phyloP scores from a whole-genome alignment of 2,113 vertebrate genomes.

The Aegithalos caudatus region DNA sequence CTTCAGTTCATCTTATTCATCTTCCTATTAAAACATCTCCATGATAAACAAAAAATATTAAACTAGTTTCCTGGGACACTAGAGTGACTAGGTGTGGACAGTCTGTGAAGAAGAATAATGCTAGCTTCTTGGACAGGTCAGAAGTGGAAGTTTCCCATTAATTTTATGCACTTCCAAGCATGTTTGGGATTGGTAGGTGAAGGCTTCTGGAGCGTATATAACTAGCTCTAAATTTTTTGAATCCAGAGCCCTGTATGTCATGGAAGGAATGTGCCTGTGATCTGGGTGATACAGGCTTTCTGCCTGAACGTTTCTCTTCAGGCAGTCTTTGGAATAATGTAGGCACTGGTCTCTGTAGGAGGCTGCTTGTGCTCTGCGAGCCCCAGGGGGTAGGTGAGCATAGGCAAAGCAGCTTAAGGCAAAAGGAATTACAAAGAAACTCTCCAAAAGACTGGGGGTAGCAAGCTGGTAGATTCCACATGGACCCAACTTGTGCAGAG shows the following conservation, averaged over 20 bases:
- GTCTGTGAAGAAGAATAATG: background rate
- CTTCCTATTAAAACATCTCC: background rate
- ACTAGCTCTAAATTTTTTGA: background rate
- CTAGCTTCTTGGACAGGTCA: background rate
- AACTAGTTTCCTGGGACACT: background rate
- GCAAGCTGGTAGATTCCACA: background rate
- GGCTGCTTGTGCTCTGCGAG: constrained; percentile 26
- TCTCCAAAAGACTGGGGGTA: constrained; percentile 8
- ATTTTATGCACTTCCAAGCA: background rate
- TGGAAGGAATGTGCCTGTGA: background rate
- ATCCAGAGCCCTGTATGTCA: background rate
- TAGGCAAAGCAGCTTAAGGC: constrained; percentile 39
- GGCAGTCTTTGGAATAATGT: constrained; percentile 14
- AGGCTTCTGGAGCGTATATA: background rate
- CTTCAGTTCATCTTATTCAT: background rate
- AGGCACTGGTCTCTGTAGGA: constrained; percentile 33
- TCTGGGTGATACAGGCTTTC: background rate
- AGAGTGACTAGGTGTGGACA: background rate
- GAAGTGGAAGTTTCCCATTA: background rate
- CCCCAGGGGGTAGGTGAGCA: constrained; percentile 52
- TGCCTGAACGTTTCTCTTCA: background rate
- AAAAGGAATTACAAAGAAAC: constrained; percentile 42
- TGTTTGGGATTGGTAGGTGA: background rate
- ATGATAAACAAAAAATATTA: background rate
- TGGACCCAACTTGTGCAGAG: background rate